Conservation (phyloP, 2,113 vertebrate species). For the Ellobius talpinus region DNA sequence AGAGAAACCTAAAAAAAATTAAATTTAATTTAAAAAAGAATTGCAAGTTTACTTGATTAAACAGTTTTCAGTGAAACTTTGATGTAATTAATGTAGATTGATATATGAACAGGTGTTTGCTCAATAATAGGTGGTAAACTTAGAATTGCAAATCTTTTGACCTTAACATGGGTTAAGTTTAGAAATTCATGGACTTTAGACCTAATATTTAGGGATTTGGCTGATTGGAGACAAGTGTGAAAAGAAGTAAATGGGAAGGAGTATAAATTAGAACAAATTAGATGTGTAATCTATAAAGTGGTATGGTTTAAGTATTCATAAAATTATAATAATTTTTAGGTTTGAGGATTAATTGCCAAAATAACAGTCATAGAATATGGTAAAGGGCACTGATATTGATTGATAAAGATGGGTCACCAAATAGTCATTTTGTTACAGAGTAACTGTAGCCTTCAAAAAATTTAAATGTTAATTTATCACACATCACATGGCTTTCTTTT, state of each 20-base stretch:
- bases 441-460: slow-evolving; percentile 1
- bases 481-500: not conserved
- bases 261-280: slow-evolving; percentile 53
- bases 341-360: slow-evolving; percentile 57
- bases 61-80: not conserved
- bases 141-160: slow-evolving; percentile 32
- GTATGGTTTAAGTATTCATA: slow-evolving; percentile 35
- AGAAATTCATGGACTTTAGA: slow-evolving; percentile 50
- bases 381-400: not conserved
- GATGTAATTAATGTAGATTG: slow-evolving; percentile 14
- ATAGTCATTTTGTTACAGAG: slow-evolving; percentile 31
- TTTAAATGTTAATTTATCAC: not conserved
- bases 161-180: not conserved
- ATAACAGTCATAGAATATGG: not conserved
- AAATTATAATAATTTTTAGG: slow-evolving; percentile 39
- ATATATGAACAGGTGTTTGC: slow-evolving; percentile 31
- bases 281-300: slow-evolving; percentile 18
- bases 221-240: slow-evolving; percentile 8
- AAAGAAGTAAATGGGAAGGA: slow-evolving; percentile 32
- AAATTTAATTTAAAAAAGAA: not conserved
- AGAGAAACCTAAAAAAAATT: not conserved
- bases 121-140: slow-evolving; percentile 38
- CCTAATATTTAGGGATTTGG: slow-evolving; percentile 37
- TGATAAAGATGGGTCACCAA: slow-evolving; percentile 14
- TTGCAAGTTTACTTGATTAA: not conserved